These are phyloP conservation scores for Loriculus beryllinus DNA, from an alignment of 2,797 vertebrate species.

Conservation along the genomic window DNA sequence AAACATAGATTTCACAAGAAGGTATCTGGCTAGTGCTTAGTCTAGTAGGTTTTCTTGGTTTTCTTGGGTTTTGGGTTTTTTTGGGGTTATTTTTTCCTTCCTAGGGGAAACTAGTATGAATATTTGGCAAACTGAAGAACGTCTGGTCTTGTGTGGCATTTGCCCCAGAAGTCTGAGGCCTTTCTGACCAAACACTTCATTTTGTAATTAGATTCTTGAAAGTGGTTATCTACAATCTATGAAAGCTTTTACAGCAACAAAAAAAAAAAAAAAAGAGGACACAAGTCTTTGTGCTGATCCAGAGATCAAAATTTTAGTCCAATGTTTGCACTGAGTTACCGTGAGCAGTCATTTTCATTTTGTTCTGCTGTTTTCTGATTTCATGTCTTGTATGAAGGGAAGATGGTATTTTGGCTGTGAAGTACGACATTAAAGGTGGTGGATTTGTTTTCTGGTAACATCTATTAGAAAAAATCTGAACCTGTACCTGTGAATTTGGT, in stretches of 20 bases:
- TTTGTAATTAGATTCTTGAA: not conserved
- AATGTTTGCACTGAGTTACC: not conserved
- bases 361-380: not conserved
- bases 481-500: not conserved
- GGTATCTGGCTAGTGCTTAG: not conserved
- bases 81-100: not conserved
- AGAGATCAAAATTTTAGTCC: not conserved
- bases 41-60: not conserved
- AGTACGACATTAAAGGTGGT: not conserved
- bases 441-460: not conserved
- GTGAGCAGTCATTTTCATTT: not conserved
- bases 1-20: not conserved
- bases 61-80: fast-evolving
- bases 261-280: not conserved
- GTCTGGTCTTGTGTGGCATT: not conserved
- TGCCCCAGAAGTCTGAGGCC: not conserved
- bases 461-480: not conserved
- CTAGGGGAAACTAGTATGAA: not conserved
- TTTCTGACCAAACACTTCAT: not conserved
- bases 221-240: not conserved
- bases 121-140: not conserved
- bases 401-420: not conserved
- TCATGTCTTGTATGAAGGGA: not conserved
- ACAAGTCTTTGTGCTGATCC: not conserved
- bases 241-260: not conserved